Evolutionary conservation across 2,888 invertebrate genomes (phyloP).

Genomic region (Melikaiella ostensackeni): DNA sequence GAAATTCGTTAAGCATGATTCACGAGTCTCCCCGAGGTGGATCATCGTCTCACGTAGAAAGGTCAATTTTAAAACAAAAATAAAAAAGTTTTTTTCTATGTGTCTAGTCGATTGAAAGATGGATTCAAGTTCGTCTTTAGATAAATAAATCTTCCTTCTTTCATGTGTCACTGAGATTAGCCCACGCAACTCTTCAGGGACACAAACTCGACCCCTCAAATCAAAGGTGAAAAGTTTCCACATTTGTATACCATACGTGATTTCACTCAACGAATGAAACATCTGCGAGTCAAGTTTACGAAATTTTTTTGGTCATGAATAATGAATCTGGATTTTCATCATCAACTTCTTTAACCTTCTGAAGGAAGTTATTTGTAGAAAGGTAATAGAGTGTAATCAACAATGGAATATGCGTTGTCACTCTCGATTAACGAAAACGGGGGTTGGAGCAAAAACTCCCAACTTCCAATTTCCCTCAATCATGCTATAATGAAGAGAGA

Average conservation of each 20-base stretch:
- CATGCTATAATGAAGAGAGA: neutral
- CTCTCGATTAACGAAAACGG: neutral
- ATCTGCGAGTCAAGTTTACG: neutral
- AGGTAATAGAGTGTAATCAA: neutral
- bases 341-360: neutral
- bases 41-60: neutral
- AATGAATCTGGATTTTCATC: neutral
- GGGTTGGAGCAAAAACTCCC: neutral
- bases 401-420: slow-evolving; percentile 5
- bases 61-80: slow-evolving; percentile 5
- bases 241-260: neutral
- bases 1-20: neutral
- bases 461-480: slow-evolving; percentile 5
- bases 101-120: neutral
- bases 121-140: neutral
- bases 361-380: neutral
- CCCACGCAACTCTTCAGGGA: slow-evolving; percentile 21
- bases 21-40: too few species aligned
- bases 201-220: neutral
- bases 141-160: slow-evolving; percentile 16
- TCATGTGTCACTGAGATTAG: slow-evolving; percentile 2
- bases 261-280: neutral
- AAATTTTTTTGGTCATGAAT: neutral
- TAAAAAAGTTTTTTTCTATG: neutral
- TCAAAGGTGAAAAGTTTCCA: slow-evolving; percentile 15